These are phyloP conservation scores for Helobdella robusta DNA, from an alignment of 2,888 invertebrate genomes.

Conservation along the genomic window DNA sequence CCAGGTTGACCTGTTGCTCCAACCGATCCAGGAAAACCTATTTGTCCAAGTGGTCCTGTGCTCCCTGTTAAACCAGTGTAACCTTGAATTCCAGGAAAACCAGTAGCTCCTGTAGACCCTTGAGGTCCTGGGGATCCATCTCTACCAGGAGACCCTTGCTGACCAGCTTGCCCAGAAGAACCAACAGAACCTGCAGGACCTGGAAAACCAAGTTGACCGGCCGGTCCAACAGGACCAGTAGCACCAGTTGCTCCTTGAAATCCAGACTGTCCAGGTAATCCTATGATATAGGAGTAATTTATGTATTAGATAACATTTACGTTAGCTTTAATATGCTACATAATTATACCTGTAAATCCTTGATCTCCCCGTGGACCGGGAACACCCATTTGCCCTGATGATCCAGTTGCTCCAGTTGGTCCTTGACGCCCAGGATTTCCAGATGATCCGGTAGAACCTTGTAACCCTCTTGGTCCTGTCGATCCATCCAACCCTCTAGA, in stretches of 20 bases:
- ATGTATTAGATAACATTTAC: no score
- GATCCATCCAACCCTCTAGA: slow-evolving; percentile 29
- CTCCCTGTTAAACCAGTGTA: no score
- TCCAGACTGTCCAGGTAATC: slow-evolving; percentile 15
- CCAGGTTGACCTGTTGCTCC: slow-evolving; percentile 13
- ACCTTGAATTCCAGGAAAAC: background rate
- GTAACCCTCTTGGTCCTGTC: slow-evolving; percentile 33
- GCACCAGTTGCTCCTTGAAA: slow-evolving; percentile 1
- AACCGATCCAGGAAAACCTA: slow-evolving; percentile 4
- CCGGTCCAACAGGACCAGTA: slow-evolving; percentile 16
- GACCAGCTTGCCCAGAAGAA: no score
- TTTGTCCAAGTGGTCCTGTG: background rate
- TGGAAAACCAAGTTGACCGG: no score
- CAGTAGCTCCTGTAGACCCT: background rate
- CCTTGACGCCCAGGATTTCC: slow-evolving; percentile 28
- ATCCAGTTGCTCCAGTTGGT: slow-evolving; percentile 24
- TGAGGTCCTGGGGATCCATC: background rate
- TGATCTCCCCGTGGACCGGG: background rate
- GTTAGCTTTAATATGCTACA: no score
- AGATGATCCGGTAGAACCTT: slow-evolving; percentile 39
- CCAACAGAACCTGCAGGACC: no score
- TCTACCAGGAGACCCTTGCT: background rate
- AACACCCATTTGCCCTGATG: background rate
- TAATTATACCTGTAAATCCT: background rate
- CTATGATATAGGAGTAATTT: no score